Conservation (phyloP, 2,888 invertebrate genomes). For the Eurois occulta region DNA sequence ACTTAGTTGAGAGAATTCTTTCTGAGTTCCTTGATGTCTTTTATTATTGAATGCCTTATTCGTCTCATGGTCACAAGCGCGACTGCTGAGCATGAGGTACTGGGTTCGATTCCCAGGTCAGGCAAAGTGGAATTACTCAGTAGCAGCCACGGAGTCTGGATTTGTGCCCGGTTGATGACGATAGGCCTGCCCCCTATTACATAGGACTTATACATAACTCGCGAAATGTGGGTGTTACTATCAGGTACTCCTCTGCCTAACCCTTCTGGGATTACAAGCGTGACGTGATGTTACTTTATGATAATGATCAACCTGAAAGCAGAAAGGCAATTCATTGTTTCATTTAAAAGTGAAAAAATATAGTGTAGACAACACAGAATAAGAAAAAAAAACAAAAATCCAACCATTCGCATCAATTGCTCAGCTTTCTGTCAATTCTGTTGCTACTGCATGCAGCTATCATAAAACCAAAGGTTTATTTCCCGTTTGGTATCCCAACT, state of each 20-base stretch:
- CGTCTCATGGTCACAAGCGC: not conserved
- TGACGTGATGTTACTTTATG: not conserved
- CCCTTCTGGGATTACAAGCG: no score
- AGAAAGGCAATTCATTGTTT: not conserved
- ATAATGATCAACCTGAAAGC: not conserved
- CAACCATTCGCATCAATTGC: not conserved
- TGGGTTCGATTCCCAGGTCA: not conserved
- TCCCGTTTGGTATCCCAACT: not conserved
- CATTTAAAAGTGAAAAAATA: not conserved
- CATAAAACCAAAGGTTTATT: not conserved
- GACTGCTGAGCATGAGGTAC: not conserved
- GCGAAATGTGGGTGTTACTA: no score
- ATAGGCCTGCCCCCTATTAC: no score
- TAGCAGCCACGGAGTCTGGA: not conserved
- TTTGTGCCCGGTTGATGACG: not conserved
- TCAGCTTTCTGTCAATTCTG: not conserved
- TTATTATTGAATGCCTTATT: not conserved
- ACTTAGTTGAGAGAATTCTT: slow-evolving; percentile 22
- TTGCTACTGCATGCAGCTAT: not conserved
- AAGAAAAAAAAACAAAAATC: not conserved
- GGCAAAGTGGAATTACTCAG: not conserved
- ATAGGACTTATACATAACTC: no score
- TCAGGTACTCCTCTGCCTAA: no score
- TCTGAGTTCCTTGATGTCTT: not conserved
- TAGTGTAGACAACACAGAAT: not conserved